phyloP scores from a whole-genome alignment of 1,140 invertebrate species.

The Neoseiulus cucumeris region DNA sequence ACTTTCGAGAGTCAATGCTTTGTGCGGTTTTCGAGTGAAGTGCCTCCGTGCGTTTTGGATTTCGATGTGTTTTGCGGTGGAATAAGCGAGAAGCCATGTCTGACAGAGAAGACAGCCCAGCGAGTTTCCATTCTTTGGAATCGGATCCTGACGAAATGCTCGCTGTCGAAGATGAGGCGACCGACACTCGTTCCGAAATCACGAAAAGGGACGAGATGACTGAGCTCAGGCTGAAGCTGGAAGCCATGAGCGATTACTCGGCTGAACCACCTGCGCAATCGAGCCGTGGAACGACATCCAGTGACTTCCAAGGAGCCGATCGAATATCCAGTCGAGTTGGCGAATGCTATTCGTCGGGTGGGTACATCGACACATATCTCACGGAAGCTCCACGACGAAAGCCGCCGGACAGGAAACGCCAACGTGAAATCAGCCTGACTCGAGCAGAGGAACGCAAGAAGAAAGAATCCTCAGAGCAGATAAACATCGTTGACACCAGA shows the following conservation, averaged over 20 bases:
- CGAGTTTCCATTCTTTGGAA: slow-evolving; percentile 3
- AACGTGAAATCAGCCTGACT: neutral
- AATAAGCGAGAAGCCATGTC: neutral
- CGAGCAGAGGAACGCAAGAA: neutral
- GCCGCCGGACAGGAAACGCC: neutral
- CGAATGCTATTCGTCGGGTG: neutral
- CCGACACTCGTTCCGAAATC: neutral
- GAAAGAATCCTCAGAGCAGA: neutral
- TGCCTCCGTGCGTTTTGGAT: too few relatives aligned
- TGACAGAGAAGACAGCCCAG: neutral
- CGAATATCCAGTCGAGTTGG: neutral
- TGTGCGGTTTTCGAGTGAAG: too few relatives aligned
- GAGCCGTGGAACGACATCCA: neutral
- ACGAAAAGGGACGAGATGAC: neutral
- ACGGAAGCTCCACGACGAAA: neutral
- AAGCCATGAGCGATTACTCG: neutral
- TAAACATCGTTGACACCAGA: too few relatives aligned
- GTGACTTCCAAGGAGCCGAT: neutral
- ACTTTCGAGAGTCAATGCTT: too few relatives aligned
- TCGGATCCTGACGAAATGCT: neutral
- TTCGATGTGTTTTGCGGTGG: too few relatives aligned
- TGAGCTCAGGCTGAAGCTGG: neutral
- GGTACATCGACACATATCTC: neutral
- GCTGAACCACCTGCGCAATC: neutral
- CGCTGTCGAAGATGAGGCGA: neutral